Base-by-base conservation (phyloP, 53 echinoderm and acorn worm genomes). In the Zoroaster sp. region DNA sequence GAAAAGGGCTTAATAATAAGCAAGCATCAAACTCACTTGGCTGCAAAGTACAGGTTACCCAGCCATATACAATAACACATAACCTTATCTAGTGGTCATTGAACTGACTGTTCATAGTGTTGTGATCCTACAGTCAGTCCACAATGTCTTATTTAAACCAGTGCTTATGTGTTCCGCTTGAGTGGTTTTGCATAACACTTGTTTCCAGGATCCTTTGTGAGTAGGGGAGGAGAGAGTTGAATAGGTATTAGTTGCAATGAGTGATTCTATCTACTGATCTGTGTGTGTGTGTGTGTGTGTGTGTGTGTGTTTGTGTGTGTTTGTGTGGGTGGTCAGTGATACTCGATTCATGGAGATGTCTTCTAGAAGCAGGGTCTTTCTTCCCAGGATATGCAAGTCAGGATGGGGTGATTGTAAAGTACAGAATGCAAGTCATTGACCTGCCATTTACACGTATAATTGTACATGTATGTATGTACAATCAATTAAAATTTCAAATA, bases 151-250 rank as follows among this genome's bases (percentile, higher is more conserved):
- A 38, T 78, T 15, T 52, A 59, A 36, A 3, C 55, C 55, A 55
- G 59, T 78, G 34, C 36, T 36, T 55, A 36, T 33, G 34, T 36
- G 13, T 17, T 18, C 53, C 23, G 78, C 53, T 37, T 21, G 35
- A 54, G 37, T 54, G 78, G 38, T 20, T 39, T 8, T 10, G 12
- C 37, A 78, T 35, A 78, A 78, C 41, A 40, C 37, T 51, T 77
- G 53, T 77, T 77, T 77, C 49, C 77, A 34, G 35, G 51, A 35
- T 52, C 38, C 78, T 78, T 78, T 76, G 59, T 78, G 7, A 18
- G 34, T 18, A 1, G 39, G n/a, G 73, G 73, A 72, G 73, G 73
- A 23, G 23, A 72, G 40, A 3, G 2, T 18, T 72, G 73, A 72
- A 72, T 40, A 1, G 71, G 39, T 37, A 71, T 71, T 71, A 71